Evolutionary conservation across 2,888 invertebrate species (phyloP), one percentile per base, ranked within the genome.

Genomic region (Cantharis rustica): DNA sequence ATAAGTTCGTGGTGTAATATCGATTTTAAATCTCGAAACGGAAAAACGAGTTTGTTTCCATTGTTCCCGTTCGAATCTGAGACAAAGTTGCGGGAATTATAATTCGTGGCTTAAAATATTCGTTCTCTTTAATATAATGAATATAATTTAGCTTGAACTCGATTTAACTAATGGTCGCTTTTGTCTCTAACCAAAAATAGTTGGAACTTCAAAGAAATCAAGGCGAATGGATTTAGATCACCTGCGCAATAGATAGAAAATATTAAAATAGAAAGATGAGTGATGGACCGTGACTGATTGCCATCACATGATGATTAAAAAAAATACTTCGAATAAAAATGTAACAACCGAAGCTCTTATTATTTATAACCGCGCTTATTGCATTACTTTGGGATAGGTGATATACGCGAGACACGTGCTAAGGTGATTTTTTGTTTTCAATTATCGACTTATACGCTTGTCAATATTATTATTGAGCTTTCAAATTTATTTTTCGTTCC

Each of bases 261-360:
- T 79, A 80, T 82, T 78, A 82, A 82, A 82, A 81, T 83, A 83
- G 80, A 78, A 80, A 83, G 79, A 84, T 84, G 85, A 85, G 83
- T 86, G 86, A 86, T 86, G 85, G 84, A 85, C 85, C 84, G 84
- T 86, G 87, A 87, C 86, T 86, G 86, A 87, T 87, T 86, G 83
- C 85, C 79, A 84, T 85, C 87, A 86, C 85, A 83, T 87, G 86
- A 86, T 81, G 81, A 80, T 82, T 84, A 84, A 82, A 80, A 78
- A 27, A 68, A 64, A 72, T 68, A 75, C 75, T 75, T 75, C 79
- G 78, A 79, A 77, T 77, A 77, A 79, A 79, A 79, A 77, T 79
- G 75, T 78, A 64, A 61, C 75, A 74, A 31, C 69, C 15, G 16
- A 31, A 63, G 20, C n/a, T 23, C 23, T 66, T 66, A 66, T 17